Evolutionary conservation across 2,888 invertebrate species (phyloP), one percentile per base, ranked within the genome.

Genomic region (Eucera pruinosa): DNA sequence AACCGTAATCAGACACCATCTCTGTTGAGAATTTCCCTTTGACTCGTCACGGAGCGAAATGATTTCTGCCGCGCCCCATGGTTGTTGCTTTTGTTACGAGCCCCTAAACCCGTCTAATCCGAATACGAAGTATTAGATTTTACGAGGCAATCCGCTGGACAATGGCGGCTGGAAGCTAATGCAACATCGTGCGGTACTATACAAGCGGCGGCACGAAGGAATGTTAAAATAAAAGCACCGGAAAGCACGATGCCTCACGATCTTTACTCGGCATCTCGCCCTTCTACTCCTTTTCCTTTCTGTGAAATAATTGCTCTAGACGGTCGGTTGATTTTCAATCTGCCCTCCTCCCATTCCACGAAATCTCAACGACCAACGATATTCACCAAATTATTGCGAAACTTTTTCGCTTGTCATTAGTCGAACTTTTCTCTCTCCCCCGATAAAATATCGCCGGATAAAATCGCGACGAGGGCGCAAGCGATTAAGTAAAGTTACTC

Each of bases 81-180:
- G 25, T 48, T 30, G 61, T 30, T 36, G 54, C 71, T 65, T 82
- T 78, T 74, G 75, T 78, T 64, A 68, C 61, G 67, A 45, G 61
- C 61, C 67, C 66, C 68, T 78, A 78, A 81, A 69, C 73, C 72
- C 68, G 72, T 72, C 85, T 82, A 85, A 84, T 85, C 83, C 81
- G 65, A 69, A 69, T 68, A 74, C 81, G 82, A 82, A 69, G 65
- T 82, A 82, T 82, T 84, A 82, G 71, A 84, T 74, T 84, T 84
- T 84, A 84, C 81, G 84, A 81, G 74, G 72, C 72, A 75, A 84
- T 80, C 78, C 66, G 50, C 39, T 25, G 74, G 65, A 83, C 82
- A 82, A 83, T 74, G 62, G 54, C 23, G 47, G 30, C 64, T 39
- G 60, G 73, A 9, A 30, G 43, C 82, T 52, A 48, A 50, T 47